Evolutionary conservation across 2,888 invertebrate genomes (phyloP).

Genomic region (Sinopyrophorus schimmeli): DNA sequence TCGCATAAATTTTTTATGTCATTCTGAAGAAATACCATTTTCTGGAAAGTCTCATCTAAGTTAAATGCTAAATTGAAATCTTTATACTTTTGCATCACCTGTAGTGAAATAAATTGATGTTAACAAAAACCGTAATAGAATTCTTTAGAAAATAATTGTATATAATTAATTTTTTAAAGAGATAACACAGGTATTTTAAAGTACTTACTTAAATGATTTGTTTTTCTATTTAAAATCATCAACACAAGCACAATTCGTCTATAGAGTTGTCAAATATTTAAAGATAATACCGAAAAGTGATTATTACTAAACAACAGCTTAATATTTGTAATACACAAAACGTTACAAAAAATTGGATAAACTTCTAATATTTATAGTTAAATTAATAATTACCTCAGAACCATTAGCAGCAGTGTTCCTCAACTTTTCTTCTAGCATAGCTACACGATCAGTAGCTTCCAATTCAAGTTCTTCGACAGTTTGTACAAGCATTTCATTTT

Average conservation of each 20-base stretch:
- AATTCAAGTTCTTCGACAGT: conserved; percentile 70
- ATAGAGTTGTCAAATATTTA: too few relatives aligned
- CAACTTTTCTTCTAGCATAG: conserved; percentile 60
- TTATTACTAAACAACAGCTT: too few relatives aligned
- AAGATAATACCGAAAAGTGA: too few relatives aligned
- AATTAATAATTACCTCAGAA: conserved; percentile 51
- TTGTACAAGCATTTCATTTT: conserved; percentile 68
- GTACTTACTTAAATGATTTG: too few relatives aligned
- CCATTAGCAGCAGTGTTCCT: conserved; percentile 54
- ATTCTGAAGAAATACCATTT: conserved; percentile 46
- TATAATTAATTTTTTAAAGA: too few relatives aligned
- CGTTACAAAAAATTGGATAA: too few relatives aligned
- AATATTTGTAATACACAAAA: too few relatives aligned
- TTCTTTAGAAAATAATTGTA: too few relatives aligned
- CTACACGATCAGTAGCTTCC: conserved; percentile 64
- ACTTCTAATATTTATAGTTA: too few relatives aligned
- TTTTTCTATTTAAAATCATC: too few relatives aligned
- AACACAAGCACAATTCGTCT: too few relatives aligned
- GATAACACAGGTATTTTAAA: too few relatives aligned
- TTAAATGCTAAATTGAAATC: conserved; percentile 45
- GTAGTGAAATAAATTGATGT: conserved; percentile 1
- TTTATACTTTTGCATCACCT: conserved; percentile 52
- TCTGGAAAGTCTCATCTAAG: conserved; percentile 48
- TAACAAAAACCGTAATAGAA: background rate
- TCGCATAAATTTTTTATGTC: conserved; percentile 55